Conservation (phyloP, 2,888 invertebrate genomes). For the Mystacides longicornis region DNA sequence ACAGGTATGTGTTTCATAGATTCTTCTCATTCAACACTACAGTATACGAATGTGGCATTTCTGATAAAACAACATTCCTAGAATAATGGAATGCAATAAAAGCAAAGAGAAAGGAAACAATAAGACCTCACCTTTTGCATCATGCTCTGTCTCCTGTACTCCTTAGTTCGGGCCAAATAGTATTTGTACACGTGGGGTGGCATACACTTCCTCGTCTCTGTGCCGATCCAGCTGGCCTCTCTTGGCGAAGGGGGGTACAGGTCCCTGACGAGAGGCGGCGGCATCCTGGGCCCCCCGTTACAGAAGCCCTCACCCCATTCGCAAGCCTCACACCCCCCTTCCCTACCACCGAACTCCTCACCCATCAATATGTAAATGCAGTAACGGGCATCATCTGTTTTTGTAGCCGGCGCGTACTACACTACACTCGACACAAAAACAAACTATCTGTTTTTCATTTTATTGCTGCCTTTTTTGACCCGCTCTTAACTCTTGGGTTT, state of each 20-base stretch:
- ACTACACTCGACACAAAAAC: not conserved
- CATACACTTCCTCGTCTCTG: slow-evolving; percentile 55
- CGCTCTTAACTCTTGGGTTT: too few relatives aligned
- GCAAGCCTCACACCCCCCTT: not conserved
- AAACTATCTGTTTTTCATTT: not conserved
- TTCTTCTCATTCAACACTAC: too few relatives aligned
- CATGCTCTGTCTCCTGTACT: slow-evolving; percentile 24
- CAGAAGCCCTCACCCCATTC: slow-evolving; percentile 5
- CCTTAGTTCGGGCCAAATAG: slow-evolving; percentile 42
- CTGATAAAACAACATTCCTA: too few relatives aligned
- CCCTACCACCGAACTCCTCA: not conserved
- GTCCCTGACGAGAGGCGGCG: slow-evolving; percentile 32
- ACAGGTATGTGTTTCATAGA: too few relatives aligned
- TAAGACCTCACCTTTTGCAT: slow-evolving; percentile 22
- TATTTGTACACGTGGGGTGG: slow-evolving; percentile 61
- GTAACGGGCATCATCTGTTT: not conserved
- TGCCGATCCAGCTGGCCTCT: slow-evolving; percentile 51
- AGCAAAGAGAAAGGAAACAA: not conserved
- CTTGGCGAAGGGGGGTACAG: slow-evolving; percentile 33
- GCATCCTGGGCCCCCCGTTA: slow-evolving; percentile 9
- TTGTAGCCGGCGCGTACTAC: not conserved
- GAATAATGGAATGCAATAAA: not conserved
- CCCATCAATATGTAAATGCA: not conserved
- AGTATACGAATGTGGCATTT: too few relatives aligned
- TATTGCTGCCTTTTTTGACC: too few relatives aligned